These are phyloP conservation scores for Stomatorhinus ivindoensis DNA, from an alignment of 2,113 vertebrate species.

Conservation along the genomic window DNA sequence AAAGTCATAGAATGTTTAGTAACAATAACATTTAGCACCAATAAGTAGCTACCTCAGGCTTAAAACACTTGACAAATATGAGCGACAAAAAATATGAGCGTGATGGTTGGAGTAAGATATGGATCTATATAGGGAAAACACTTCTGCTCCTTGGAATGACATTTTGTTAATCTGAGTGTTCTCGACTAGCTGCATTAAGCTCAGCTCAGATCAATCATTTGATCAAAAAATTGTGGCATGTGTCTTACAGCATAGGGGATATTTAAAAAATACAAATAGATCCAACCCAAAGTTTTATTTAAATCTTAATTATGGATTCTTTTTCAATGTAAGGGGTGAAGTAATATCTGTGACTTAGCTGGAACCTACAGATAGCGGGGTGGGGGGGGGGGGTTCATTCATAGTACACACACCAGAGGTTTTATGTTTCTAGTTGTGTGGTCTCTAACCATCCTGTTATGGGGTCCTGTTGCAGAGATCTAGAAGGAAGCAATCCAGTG, in stretches of 20 bases:
- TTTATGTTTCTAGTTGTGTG: not conserved
- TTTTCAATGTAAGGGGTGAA: not conserved
- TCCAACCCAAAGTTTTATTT: not conserved
- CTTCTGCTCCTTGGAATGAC: not conserved
- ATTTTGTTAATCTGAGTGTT: not conserved
- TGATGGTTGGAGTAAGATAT: not conserved
- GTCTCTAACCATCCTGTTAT: not conserved
- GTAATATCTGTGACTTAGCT: not conserved
- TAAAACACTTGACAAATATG: not conserved
- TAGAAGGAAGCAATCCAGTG: not conserved
- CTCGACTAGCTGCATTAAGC: not conserved
- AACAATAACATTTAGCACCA: not conserved
- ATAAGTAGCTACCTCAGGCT: not conserved
- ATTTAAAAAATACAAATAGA: not conserved
- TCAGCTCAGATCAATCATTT: not conserved
- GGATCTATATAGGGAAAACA: not conserved
- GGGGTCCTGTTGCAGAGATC: not conserved
- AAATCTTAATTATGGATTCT: not conserved
- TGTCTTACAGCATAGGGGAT: not conserved
- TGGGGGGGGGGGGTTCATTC: not conserved
- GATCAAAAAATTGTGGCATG: not conserved
- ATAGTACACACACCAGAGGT: not conserved
- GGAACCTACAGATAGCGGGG: not conserved
- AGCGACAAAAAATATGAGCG: not conserved
- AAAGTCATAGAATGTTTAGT: not conserved